phyloP scores from a whole-genome alignment of 2,888 invertebrate species.

The Spialia ferax region DNA sequence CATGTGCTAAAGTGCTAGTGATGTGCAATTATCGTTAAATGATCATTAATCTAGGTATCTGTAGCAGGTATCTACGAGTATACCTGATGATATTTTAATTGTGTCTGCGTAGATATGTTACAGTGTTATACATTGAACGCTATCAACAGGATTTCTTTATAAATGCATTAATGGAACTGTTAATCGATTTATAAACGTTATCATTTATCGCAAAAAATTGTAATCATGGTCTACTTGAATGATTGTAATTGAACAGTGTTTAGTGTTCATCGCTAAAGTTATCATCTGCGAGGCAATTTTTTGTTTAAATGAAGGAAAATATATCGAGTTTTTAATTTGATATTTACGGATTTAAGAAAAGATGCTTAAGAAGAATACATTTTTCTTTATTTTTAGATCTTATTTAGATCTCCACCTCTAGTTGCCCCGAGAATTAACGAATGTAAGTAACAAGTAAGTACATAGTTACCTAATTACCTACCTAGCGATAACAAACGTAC shows the following conservation, averaged over 20 bases:
- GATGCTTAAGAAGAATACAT: too few relatives aligned
- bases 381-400: too few relatives aligned
- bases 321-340: too few relatives aligned
- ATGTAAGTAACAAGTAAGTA: too few relatives aligned
- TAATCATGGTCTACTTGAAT: constrained; percentile 10
- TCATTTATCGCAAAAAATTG: constrained; percentile 30
- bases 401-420: too few relatives aligned
- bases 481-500: too few relatives aligned
- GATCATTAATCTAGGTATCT: constrained; percentile 56
- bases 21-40: constrained; percentile 49
- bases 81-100: constrained; percentile 63
- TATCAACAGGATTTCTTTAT: constrained; percentile 34
- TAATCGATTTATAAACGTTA: constrained; percentile 37
- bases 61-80: too few relatives aligned
- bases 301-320: too few relatives aligned
- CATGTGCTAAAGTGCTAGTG: constrained; percentile 35
- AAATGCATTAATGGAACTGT: constrained; percentile 15
- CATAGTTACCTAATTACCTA: too few relatives aligned
- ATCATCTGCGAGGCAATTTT: neutral
- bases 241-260: constrained; percentile 19
- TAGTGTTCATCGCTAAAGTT: constrained; percentile 18
- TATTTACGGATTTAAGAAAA: too few relatives aligned
- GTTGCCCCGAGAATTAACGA: too few relatives aligned
- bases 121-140: constrained; percentile 10
- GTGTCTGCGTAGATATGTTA: constrained; percentile 36